Base-by-base conservation (phyloP, 2,797 vertebrate genomes). In the Enteromius unitaeniatus region DNA sequence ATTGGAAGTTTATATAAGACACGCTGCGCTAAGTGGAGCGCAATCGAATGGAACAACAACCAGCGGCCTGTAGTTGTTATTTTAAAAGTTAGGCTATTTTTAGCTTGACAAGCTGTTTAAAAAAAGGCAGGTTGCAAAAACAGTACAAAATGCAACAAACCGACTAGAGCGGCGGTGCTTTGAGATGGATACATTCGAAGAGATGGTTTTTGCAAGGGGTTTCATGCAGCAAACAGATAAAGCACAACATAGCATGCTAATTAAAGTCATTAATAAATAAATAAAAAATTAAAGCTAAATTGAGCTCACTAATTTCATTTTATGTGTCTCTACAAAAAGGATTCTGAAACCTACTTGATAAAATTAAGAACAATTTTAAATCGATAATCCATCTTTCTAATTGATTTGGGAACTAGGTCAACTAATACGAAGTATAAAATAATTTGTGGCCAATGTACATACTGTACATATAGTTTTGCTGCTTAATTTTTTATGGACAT, bases 41-140 rank as follows among this genome's bases (percentile, higher is more conserved):
- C 8, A 72, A 75, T 55, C 0, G 21, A 55, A 55, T 55, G 21
- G 14, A 77, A 26, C 0, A 4, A n/a, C 42, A 60, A 60, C 7
- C 55, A 26, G 34, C 21, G 1, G 34, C 58, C 53, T 42, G 19
- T 37, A 40, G 34, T 17, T 34, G 4, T 26, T 37, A 58, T 75
- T 74, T 75, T 55, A 75, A 75, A 75, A 75, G 21, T 40, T n/a
- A 2, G 49, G 15, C 19, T 58, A 8, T 76, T 37, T 76, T 76
- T 76, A 58, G 34, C 51, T 58, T 34, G 28, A n/a, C 47, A 74
- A 74, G 28, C 17, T 13, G 47, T 73, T 73, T 45, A 23, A 42
- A 73, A 14, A 49, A 51, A 28, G 45, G 3, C 4, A 6, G 19
- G 21, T 10, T 37, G 21, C 21, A 58, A 58, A 40, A 40, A 40